Base-by-base conservation (phyloP, 2,888 invertebrate species). In the Limulus polyphemus region DNA sequence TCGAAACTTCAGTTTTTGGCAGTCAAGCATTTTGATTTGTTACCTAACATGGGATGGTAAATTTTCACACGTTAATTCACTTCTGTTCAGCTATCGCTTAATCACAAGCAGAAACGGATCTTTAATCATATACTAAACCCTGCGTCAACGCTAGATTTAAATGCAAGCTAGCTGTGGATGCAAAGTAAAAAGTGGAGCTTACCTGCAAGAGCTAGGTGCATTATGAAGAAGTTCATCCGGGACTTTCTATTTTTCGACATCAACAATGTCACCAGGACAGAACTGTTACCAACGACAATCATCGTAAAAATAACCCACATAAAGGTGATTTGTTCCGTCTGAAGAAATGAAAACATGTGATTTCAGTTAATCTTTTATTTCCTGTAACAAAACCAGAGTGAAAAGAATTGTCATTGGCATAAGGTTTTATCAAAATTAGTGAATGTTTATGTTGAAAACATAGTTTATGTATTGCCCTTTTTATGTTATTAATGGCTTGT, bases 221-320 rank as follows among this genome's bases (percentile, higher is more conserved):
- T 89, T 70, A 94, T 93, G 79, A 94, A 94, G 80, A 90, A 93
- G 77, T 93, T 92, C 91, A 93, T 93, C 57, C 93, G 81, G 57
- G 90, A 90, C 75, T 91, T 91, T 71, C 90, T 82, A 59, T 87
- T 85, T 74, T 90, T 90, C 69, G 87, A 88, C 71, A 88, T 81
- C 61, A 86, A 81, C 62, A 94, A 82, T 0, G 91, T 89, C 1
- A 86, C 84, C 55, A 94, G 82, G n/a, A 94, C 92, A 0, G 89
- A 86, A 14, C 85, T 81, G 77, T 94, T 94, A 49, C 92, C 88
- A 58, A 87, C 81, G 55, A 93, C 87, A 68, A 93, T 94, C 58
- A 89, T 81, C 57, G 84, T 82, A 75, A 94, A 88, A 48, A 93
- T 80, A 65, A 91, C 81, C 85, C 89, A 89, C 72, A 91, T 80